phyloP scores from a whole-genome alignment of 2,888 invertebrate genomes.

The Patella pellucida region DNA sequence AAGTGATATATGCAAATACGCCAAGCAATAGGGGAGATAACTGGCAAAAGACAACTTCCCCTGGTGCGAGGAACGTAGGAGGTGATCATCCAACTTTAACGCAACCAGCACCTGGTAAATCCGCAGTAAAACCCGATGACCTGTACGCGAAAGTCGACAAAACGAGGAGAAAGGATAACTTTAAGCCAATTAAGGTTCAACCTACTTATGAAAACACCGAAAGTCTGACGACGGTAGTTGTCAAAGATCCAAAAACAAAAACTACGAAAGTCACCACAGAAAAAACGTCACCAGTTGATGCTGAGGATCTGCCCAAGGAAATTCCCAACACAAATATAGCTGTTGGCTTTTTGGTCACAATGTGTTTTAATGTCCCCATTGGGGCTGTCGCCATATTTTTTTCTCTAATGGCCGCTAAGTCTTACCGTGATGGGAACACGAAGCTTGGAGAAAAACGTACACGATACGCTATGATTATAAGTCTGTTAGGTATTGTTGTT shows the following conservation, averaged over 20 bases:
- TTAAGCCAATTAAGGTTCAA: neutral
- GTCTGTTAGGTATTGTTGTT: slow-evolving; percentile 44
- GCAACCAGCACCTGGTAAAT: neutral
- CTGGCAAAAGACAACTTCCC: neutral
- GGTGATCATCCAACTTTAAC: neutral
- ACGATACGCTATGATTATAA: slow-evolving; percentile 41
- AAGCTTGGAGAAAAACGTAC: slow-evolving; percentile 40
- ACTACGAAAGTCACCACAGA: neutral
- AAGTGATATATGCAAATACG: slow-evolving; percentile 8
- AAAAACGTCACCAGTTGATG: neutral
- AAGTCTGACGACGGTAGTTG: neutral
- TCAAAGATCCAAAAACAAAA: neutral
- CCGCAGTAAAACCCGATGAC: neutral
- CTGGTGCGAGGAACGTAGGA: neutral
- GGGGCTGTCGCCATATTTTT: slow-evolving; percentile 47
- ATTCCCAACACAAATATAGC: slow-evolving; percentile 47
- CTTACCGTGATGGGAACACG: slow-evolving; percentile 42
- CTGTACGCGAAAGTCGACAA: slow-evolving; percentile 1
- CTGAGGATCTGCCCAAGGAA: neutral
- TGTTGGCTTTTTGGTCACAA: slow-evolving; percentile 45
- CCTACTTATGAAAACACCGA: slow-evolving; percentile 4
- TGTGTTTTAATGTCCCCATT: slow-evolving; percentile 49
- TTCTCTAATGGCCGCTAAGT: slow-evolving; percentile 44
- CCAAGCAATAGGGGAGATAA: slow-evolving; percentile 9
- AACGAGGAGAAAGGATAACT: neutral